Evolutionary conservation across 2,113 vertebrate species (phyloP).

Genomic region (Phoxinus phoxinus): DNA sequence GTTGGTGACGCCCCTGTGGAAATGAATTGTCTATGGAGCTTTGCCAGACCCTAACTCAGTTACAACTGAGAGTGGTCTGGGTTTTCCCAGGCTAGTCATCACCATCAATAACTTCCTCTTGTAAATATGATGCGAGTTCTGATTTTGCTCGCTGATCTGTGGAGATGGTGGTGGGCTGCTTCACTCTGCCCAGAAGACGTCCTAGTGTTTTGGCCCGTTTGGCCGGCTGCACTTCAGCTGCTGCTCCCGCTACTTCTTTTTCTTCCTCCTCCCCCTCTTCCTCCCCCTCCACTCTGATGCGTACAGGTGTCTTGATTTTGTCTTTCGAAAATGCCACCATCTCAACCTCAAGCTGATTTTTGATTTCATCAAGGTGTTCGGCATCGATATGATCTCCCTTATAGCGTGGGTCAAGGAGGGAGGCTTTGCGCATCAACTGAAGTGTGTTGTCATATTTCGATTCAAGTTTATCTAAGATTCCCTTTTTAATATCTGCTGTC

Average conservation of each 20-base stretch:
- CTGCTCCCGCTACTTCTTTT: too few relatives aligned
- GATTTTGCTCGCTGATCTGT: not conserved
- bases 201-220: not conserved
- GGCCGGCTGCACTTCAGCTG: not conserved
- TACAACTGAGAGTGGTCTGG: too few relatives aligned
- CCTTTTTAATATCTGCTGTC: too few relatives aligned
- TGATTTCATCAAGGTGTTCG: not conserved
- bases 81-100: too few relatives aligned
- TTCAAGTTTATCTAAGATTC: not conserved
- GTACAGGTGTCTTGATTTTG: too few relatives aligned
- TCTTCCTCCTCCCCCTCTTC: too few relatives aligned
- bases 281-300: not conserved
- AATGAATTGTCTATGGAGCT: too few relatives aligned
- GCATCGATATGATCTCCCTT: not conserved
- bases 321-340: not conserved
- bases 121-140: not conserved
- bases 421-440: not conserved
- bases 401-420: too few relatives aligned
- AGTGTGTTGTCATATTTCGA: constrained; percentile 1
- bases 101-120: not conserved
- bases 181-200: not conserved
- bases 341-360: constrained; percentile 5
- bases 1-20: too few relatives aligned
- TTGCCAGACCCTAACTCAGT: too few relatives aligned
- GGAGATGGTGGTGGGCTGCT: not conserved